A percentile compares a stretch with the other conserved stretches of the same genome.
Conservation (phyloP, 30 jellyfish, hydroid and myxozoan species). For the Pelagia noctiluca region DNA sequence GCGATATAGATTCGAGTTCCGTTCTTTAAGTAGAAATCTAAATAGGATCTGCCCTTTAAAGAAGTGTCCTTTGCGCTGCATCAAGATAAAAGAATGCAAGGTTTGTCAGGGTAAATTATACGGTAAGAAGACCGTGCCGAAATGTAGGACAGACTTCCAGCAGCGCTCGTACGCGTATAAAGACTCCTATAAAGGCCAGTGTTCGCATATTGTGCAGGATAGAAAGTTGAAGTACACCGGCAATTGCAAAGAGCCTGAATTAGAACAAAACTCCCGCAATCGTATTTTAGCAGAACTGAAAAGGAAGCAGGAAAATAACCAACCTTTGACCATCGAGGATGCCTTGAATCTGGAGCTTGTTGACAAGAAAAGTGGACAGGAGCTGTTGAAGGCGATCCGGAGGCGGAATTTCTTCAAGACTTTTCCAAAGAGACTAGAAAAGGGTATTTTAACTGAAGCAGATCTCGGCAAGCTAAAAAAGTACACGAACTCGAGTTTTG, state of each 20-base stretch:
- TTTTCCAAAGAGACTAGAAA: slow-evolving; percentile 63
- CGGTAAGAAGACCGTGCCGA: slow-evolving; percentile 62
- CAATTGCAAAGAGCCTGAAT: slow-evolving; percentile 74
- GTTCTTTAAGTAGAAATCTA: slow-evolving; percentile 27
- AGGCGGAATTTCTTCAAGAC: slow-evolving; percentile 64
- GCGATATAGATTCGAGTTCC: slow-evolving; percentile 7
- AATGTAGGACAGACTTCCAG: slow-evolving; percentile 53
- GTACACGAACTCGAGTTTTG: slow-evolving; percentile 78
- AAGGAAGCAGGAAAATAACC: slow-evolving; percentile 63
- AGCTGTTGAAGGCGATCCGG: slow-evolving; percentile 58
- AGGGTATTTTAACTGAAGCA: slow-evolving; percentile 64
- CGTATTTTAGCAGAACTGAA: slow-evolving; percentile 56
- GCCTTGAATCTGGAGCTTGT: slow-evolving; percentile 76
- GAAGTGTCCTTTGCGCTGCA: slow-evolving; percentile 69
- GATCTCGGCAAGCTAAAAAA: slow-evolving; percentile 62
- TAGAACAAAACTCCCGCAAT: slow-evolving; percentile 65
- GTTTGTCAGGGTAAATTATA: slow-evolving; percentile 74
- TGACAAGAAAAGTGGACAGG: slow-evolving; percentile 64
- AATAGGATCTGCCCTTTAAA: slow-evolving; percentile 51
- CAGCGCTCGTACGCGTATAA: slow-evolving; percentile 62
- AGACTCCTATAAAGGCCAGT: slow-evolving; percentile 42
- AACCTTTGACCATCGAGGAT: slow-evolving; percentile 79
- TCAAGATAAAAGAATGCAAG: slow-evolving; percentile 60
- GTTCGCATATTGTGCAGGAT: slow-evolving; percentile 91
- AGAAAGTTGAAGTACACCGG: slow-evolving; percentile 89